Base-by-base conservation (phyloP, 2,797 vertebrate species). In the Falco columbarius region DNA sequence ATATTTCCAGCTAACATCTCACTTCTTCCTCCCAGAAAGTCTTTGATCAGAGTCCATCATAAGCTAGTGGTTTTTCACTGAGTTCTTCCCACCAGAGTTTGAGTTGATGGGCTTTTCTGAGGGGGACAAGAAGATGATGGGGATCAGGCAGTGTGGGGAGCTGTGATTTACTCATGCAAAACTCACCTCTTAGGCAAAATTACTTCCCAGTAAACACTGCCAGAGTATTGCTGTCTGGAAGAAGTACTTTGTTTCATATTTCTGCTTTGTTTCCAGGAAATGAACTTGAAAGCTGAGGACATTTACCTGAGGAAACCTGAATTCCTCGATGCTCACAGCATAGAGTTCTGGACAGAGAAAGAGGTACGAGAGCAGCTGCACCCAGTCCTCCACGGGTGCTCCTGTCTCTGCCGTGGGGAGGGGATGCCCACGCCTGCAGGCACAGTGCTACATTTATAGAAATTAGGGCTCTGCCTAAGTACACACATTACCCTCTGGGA, bases 331-430 rank as follows among this genome's bases (percentile, higher is more conserved):
- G 97, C 98, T 46, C 90, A 82, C 7, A 97, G 87, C 47, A 98
- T 99, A 86, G 99, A 99, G 77, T 55, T 99, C 58, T 98, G 98
- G 98, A 97, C 94, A 22, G 96, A 98, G 77, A 99, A 98, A 91
- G 98, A 99, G 98, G 99, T 99, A 89, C 95, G 84, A 40, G 58
- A 68, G 77, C 42, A 49, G 74, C 75, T 81, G 52, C 58, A 42
- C 61, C 51, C 59, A 30, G 8, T 5, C 44, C 29, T 70, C 55
- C 10, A 0, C 2, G 34, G 18, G 10, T 19, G 61, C 24, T 46
- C 26, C 54, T 30, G 23, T 32, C 44, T 47, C 55, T 86, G 86
- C 80, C 15, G 1, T 2, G 34, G 68, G 58, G 47, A 73, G 40
- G 29, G 26, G 51, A 20, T 51, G 32, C 22, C 52, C 73, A 61